Evolutionary conservation across 2,888 invertebrate genomes (phyloP), one percentile per base, ranked within the genome.

Genomic region (Drosophila parthenogenetica): DNA sequence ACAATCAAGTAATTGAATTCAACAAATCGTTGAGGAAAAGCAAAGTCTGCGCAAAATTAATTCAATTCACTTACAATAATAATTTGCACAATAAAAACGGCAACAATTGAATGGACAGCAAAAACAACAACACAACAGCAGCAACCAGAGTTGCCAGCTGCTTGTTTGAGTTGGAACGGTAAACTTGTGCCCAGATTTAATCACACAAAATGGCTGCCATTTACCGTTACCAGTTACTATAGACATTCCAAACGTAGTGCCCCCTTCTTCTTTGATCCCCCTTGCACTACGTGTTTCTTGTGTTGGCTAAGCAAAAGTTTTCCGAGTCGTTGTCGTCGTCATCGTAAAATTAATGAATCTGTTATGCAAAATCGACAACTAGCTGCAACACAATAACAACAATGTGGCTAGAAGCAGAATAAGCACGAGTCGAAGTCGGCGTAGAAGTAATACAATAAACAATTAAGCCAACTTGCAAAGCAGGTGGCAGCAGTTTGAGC

Each of bases 61-160:
- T 87, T 86, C 79, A 83, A 86, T 87, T 86, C 81, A 77, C 83
- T 87, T 72, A 81, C 82, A 87, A 87, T 87, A 86, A 86, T 86
- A 86, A 87, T 87, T 86, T 87, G 86, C 81, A 86, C 85, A 85
- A 87, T 85, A 85, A 87, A 77, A 85, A 82, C 69, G 75, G 70
- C 75, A 85, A 83, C 79, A 82, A 85, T 84, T 87, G 79, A 71
- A 71, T 71, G 68, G 71, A 39, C 65, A 69, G 51, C 66, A 51
- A 16, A 59, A 73, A 35, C 61, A 58, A 17, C 25, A 51, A n/a
- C 58, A 66, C 58, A 65, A n/a, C 32, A 54, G 35, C 50, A 61
- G 17, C 40, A 60, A 58, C 42, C 49, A 55, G 51, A 57, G 32
- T 42, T 35, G 29, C 54, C 75, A 77, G 76, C 69, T 73, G 73